A percentile compares a stretch with the other conserved stretches of the same genome.
Evolutionary conservation across 2,888 invertebrate genomes (phyloP).

Genomic region (Micoletzkya japonica): DNA sequence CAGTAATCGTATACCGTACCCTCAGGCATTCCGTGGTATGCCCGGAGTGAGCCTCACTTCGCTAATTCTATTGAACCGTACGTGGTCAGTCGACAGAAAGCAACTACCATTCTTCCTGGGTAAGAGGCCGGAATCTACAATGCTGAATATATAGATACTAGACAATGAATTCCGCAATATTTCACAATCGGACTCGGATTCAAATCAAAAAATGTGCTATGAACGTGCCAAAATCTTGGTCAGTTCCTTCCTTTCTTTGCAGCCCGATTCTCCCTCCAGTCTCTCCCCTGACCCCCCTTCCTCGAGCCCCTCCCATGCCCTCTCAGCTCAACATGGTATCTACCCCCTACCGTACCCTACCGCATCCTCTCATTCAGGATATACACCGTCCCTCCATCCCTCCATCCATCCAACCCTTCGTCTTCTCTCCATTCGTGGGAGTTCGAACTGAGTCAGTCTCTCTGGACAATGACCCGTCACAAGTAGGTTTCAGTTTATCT

Average conservation of each 20-base stretch:
- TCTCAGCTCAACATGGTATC: slow-evolving; percentile 1
- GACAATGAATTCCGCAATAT: too few relatives aligned
- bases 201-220: too few relatives aligned
- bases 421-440: slow-evolving; percentile 23
- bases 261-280: slow-evolving; percentile 9
- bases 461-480: not conserved
- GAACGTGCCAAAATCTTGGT: too few relatives aligned
- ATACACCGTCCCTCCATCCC: slow-evolving; percentile 8
- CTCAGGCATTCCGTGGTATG: slow-evolving; percentile 21
- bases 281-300: slow-evolving; percentile 10
- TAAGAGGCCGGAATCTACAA: too few relatives aligned
- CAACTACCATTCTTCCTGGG: too few relatives aligned
- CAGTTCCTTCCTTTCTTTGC: not conserved
- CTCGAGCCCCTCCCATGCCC: slow-evolving; percentile 22
- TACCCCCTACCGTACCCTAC: not conserved
- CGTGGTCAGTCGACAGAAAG: too few relatives aligned
- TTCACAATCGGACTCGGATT: too few relatives aligned
- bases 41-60: slow-evolving; percentile 17
- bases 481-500: too few relatives aligned
- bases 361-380: not conserved
- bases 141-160: too few relatives aligned
- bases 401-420: slow-evolving; percentile 14
- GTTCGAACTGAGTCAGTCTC: slow-evolving; percentile 10
- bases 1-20: not conserved
- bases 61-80: slow-evolving; percentile 22